These are phyloP conservation scores for Pseudoatta argentina DNA, from an alignment of 1,140 invertebrate species.

Conservation along the genomic window DNA sequence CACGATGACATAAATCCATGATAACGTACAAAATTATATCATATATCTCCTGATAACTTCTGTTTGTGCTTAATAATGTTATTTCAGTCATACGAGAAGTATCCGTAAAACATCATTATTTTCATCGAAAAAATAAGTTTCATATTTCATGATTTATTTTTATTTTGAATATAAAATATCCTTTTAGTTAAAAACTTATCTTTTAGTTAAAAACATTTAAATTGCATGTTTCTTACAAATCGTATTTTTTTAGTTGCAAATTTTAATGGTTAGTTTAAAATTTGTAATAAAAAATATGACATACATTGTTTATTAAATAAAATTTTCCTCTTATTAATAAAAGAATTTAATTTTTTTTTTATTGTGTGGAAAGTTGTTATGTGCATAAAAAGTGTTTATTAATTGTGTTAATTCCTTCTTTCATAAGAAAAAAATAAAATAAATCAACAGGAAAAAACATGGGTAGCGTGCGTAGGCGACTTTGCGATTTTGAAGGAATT, in stretches of 20 bases:
- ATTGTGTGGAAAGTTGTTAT: neutral
- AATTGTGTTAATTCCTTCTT: too few relatives aligned
- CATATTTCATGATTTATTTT: neutral
- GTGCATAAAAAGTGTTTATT: neutral
- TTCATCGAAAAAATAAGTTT: slow-evolving; percentile 1
- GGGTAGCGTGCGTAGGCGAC: slow-evolving; percentile 81
- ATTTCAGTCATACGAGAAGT: neutral
- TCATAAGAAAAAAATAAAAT: slow-evolving; percentile 25
- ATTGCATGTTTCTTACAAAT: neutral
- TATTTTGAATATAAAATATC: neutral
- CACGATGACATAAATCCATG: neutral
- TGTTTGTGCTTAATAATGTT: neutral
- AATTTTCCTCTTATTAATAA: too few relatives aligned
- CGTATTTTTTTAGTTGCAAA: neutral
- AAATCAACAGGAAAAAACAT: slow-evolving; percentile 65
- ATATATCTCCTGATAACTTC: slow-evolving; percentile 6
- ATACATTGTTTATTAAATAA: neutral
- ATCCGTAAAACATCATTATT: neutral
- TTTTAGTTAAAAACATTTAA: neutral
- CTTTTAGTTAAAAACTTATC: neutral
- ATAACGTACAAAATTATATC: neutral
- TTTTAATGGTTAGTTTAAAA: neutral
- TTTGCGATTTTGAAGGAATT: slow-evolving; percentile 80
- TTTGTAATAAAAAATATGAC: neutral
- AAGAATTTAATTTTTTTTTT: neutral